Base-by-base conservation (phyloP, 2,113 vertebrate species). In the Charadrius vociferus region DNA sequence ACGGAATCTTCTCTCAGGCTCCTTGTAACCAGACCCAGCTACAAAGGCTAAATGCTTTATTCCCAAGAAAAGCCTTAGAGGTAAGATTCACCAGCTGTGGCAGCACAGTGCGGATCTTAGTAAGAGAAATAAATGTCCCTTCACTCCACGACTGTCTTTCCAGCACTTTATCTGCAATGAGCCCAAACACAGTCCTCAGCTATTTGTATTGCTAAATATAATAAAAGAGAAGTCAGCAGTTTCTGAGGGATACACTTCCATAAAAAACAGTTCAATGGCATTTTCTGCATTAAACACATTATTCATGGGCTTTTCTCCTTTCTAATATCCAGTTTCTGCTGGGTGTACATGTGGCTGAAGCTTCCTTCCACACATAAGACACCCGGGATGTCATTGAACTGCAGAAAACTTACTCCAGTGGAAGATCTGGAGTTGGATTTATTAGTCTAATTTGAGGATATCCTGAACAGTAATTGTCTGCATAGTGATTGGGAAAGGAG, bases 1-100 rank as follows among this genome's bases (percentile, higher is more conserved):
- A 98, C 95, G 91, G 95, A 95, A 95, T 98, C 93, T 96, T 95
- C 94, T 93, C 73, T 86, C 88, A 30, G 45, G 81, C 65, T 96
- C 49, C 91, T 86, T 81, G 89, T 94, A 97, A 97, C 84, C 88
- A 91, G 96, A 87, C 74, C 93, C 88, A 81, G 92, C 85, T 78
- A 91, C 92, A 95, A 95, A 97, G 89, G 96, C 97, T 98, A 96
- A 98, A 97, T 88, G 90, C 94, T 98, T 97, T 97, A 94, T 97
- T 96, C 96, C 91, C 30, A 53, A 95, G 93, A 96, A 98, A 87
- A 96, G 95, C 96, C 81, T 92, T 17, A 83, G 83, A 97, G 97
- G 97, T 98, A 97, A 97, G 96, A 96, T 97, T 97, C 94, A 59
- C 94, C 90, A 72, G 93, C 82, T 77, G 94, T 96, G 92, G 95